phyloP scores from a whole-genome alignment of 2,113 vertebrate genomes.

The Malurus cyaneus region DNA sequence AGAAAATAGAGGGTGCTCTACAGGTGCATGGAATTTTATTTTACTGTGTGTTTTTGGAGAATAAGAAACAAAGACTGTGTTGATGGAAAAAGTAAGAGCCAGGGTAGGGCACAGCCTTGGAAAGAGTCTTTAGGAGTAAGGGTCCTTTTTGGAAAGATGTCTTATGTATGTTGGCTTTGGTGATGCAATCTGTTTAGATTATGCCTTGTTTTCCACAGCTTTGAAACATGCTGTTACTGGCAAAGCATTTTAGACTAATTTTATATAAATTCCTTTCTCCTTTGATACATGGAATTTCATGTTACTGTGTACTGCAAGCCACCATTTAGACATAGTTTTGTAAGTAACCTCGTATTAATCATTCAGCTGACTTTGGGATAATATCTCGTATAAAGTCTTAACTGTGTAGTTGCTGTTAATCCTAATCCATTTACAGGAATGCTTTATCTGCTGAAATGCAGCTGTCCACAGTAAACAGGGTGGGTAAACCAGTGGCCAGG shows the following conservation, averaged over 20 bases:
- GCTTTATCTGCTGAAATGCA: neutral
- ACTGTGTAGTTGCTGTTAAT: neutral
- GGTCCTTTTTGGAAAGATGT: neutral
- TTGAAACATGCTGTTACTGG: neutral
- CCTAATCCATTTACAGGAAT: neutral
- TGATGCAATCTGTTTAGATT: neutral
- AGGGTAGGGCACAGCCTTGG: neutral
- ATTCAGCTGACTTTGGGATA: neutral
- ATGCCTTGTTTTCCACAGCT: neutral
- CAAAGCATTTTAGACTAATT: neutral
- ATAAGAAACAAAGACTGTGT: neutral
- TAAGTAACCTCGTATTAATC: neutral
- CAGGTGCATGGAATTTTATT: neutral
- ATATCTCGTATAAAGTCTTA: neutral
- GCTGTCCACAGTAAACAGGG: fast-evolving
- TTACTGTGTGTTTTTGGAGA: neutral
- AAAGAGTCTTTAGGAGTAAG: neutral
- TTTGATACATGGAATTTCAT: neutral
- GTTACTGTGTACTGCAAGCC: neutral
- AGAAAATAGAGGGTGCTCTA: neutral
- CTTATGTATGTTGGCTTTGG: neutral
- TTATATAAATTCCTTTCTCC: neutral
- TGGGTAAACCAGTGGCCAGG: neutral
- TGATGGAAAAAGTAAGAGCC: neutral
- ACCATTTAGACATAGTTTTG: neutral